Percentiles rank a stretch among this genome's conserved stretches.
Conservation (phyloP, 2,888 invertebrate genomes). For the Melipona bicolor region DNA sequence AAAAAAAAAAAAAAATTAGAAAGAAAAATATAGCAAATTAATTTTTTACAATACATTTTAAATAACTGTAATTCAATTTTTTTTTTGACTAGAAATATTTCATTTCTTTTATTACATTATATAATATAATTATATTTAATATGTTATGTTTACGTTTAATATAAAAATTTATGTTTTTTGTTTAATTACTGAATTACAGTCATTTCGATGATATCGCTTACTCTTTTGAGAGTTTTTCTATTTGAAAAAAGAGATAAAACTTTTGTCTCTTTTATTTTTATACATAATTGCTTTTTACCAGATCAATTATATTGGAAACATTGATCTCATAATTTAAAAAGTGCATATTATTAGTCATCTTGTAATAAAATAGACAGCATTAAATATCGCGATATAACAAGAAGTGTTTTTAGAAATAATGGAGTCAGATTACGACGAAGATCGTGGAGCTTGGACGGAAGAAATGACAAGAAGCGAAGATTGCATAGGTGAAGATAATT, state of each 20-base stretch:
- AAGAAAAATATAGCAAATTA: background rate
- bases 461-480: constrained; percentile 80
- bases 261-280: background rate
- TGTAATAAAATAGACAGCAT: background rate
- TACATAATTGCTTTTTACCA: background rate
- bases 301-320: background rate
- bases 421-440: constrained; percentile 81
- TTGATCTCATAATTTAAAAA: background rate
- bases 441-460: constrained; percentile 81
- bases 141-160: too few relatives aligned
- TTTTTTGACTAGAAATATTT: background rate
- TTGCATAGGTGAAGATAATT: constrained; percentile 89
- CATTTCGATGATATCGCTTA: too few relatives aligned
- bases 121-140: too few relatives aligned
- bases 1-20: background rate
- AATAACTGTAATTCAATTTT: background rate
- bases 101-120: too few relatives aligned
- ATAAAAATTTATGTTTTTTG: background rate
- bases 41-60: background rate
- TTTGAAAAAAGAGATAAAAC: background rate
- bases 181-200: background rate
- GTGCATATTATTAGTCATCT: background rate
- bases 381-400: background rate
- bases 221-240: too few relatives aligned
- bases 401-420: constrained; percentile 58